Base-by-base conservation (phyloP, 2,797 vertebrate species). In the Cryptoblepharus egeriae region DNA sequence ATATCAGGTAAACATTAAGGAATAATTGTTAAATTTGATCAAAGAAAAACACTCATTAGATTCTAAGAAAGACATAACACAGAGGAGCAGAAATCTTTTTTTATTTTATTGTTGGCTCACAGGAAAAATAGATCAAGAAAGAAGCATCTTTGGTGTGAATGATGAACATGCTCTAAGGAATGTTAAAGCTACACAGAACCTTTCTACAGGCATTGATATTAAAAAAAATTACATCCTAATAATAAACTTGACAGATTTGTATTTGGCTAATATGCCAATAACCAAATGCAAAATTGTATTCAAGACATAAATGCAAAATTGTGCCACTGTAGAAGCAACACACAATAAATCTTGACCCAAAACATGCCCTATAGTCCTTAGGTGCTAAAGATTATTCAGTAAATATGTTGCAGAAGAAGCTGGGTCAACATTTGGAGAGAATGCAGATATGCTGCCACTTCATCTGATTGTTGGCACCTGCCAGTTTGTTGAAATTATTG, bases 1-100 rank as follows among this genome's bases (percentile, higher is more conserved):
- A 99, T 79, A 99, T 99, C 90, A 97, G 98, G 98, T 99, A 91
- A 88, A 71, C n/a, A 10, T 49, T 5, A 35, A 63, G 18, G 78
- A 64, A 64, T 80, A 49, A 24, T 75, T 75, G 35, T 26, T 37
- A 4, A 55, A 30, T 42, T 52, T 13, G 16, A n/a, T 73, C 7
- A 63, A 72, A 32, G 57, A 35, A 65, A 39, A 61, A 1, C 2
- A 1, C 6, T 28, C 15, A 42, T n/a, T 35, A 35, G 28, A 78
- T 81, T 13, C 52, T 26, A 58, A 8, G 28, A 64, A 67, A 11
- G 12, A 7, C 28, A 32, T 58, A 24, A 37, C 3, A 75, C 28
- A 57, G 28, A 3, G 20, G 37, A 60, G 49, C 13, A 16, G 37
- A 39, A 7, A 68, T 22, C 15, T 0, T 70, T 35, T 45, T 28